phyloP scores from a whole-genome alignment of 2,888 invertebrate species.

The Cheilosia vernalis region DNA sequence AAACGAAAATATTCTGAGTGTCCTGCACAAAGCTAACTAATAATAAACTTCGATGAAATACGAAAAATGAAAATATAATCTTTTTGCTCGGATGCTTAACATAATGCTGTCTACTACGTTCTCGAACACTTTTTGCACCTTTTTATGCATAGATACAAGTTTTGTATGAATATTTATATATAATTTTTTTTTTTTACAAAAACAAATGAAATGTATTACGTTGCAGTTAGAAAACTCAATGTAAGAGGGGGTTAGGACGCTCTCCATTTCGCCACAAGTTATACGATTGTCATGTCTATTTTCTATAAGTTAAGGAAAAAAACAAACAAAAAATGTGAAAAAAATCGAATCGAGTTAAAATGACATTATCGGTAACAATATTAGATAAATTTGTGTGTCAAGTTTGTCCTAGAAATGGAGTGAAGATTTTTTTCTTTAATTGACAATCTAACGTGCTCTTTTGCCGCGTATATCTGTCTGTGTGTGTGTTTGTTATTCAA shows the following conservation, averaged over 20 bases:
- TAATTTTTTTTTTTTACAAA: conserved; percentile 11
- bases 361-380: conserved; percentile 65
- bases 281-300: conserved; percentile 42
- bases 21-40: conserved; percentile 55
- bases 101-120: conserved; percentile 82
- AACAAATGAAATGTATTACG: conserved; percentile 24
- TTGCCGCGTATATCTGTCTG: conserved; percentile 84
- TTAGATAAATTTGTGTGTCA: conserved; percentile 39
- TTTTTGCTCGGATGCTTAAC: conserved; percentile 80
- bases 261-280: conserved; percentile 28
- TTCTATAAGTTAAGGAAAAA: background rate
- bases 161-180: conserved; percentile 25
- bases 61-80: conserved; percentile 69
- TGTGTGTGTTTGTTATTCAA: conserved; percentile 79
- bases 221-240: conserved; percentile 34
- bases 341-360: conserved; percentile 64
- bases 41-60: conserved; percentile 42
- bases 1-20: conserved; percentile 27
- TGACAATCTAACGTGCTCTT: conserved; percentile 79
- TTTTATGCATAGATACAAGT: conserved; percentile 61
- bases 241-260: conserved; percentile 24
- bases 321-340: conserved; percentile 32
- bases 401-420: conserved; percentile 35
- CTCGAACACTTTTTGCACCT: conserved; percentile 67
- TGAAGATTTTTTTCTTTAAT: conserved; percentile 46